Percentiles rank a stretch among this genome's conserved stretches.
These are phyloP conservation scores for Quadriops clusia DNA, from an alignment of 2,888 invertebrate genomes.

Conservation along the genomic window DNA sequence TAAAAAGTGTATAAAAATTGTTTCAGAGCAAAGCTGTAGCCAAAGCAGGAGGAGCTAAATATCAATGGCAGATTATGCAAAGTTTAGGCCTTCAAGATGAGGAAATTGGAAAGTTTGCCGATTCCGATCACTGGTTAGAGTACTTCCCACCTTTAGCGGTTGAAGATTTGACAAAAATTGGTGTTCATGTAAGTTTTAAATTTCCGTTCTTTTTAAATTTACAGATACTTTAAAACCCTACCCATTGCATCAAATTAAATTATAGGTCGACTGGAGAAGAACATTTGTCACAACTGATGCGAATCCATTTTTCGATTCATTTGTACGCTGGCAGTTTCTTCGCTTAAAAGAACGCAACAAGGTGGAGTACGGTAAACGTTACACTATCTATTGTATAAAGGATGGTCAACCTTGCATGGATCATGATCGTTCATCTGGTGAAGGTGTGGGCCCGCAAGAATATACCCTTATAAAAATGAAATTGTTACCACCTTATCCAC, in stretches of 20 bases:
- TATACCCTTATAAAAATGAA: constrained; percentile 94
- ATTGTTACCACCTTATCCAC: constrained; percentile 60
- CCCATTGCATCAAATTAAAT: not conserved
- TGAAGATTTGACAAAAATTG: constrained; percentile 77
- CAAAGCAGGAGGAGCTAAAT: constrained; percentile 79
- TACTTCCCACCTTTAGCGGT: constrained; percentile 91
- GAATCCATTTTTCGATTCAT: constrained; percentile 96
- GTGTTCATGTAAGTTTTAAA: constrained; percentile 62
- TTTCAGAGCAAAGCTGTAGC: constrained; percentile 86
- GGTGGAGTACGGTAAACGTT: constrained; percentile 92
- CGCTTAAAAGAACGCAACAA: constrained; percentile 77
- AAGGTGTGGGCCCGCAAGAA: constrained; percentile 97
- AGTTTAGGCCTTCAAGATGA: constrained; percentile 79
- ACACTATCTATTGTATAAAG: constrained; percentile 90
- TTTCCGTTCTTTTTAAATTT: not conserved
- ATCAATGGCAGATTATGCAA: constrained; percentile 98
- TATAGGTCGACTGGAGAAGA: constrained; percentile 90
- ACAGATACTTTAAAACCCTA: constrained; percentile 5
- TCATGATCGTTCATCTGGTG: constrained; percentile 90
- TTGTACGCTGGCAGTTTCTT: constrained; percentile 93
- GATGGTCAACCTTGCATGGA: constrained; percentile 99
- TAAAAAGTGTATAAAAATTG: not conserved
- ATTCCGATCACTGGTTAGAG: constrained; percentile 86
- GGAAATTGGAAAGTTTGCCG: constrained; percentile 87
- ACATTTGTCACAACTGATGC: constrained; percentile 97